Conservation (phyloP, 2,113 vertebrate genomes). For the Forbesichthys agassizii region DNA sequence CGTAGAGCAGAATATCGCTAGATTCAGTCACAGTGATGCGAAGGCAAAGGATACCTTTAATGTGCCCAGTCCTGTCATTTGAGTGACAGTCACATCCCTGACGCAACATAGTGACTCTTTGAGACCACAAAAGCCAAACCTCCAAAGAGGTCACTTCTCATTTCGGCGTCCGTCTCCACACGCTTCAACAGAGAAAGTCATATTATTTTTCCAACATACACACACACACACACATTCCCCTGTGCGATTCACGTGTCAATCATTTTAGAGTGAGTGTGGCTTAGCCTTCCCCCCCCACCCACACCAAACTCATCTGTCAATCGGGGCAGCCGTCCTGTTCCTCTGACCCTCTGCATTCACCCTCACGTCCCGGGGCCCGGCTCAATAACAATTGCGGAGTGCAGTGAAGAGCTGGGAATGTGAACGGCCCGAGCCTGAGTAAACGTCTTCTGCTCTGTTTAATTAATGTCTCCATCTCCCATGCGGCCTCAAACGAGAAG, state of each 20-base stretch:
- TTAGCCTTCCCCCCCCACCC: too few species aligned
- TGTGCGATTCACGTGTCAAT: not conserved
- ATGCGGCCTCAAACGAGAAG: not conserved
- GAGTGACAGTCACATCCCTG: conserved; percentile 50
- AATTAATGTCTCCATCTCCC: conserved; percentile 71
- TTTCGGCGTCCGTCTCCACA: conserved; percentile 55
- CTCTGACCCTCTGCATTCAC: conserved; percentile 63
- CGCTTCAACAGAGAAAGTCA: conserved; percentile 48
- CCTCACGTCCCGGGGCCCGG: conserved; percentile 47
- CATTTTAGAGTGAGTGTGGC: too few species aligned
- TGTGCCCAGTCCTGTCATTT: conserved; percentile 6
- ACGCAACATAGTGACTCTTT: conserved; percentile 42
- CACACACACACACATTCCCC: conserved; percentile 37
- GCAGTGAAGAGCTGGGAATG: conserved; percentile 58
- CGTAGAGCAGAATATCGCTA: too few species aligned
- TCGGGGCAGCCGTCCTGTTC: conserved; percentile 48
- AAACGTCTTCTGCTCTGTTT: conserved; percentile 66
- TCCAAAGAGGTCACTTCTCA: conserved; percentile 12
- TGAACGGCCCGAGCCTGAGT: conserved; percentile 56
- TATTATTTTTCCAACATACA: conserved; percentile 58
- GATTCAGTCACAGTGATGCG: too few species aligned
- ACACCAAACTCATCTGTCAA: conserved; percentile 60
- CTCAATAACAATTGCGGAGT: conserved; percentile 68
- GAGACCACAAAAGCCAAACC: conserved; percentile 60
- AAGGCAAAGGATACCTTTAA: too few species aligned